Base-by-base conservation (phyloP, 1,140 invertebrate genomes). In the Zophobas atratus region DNA sequence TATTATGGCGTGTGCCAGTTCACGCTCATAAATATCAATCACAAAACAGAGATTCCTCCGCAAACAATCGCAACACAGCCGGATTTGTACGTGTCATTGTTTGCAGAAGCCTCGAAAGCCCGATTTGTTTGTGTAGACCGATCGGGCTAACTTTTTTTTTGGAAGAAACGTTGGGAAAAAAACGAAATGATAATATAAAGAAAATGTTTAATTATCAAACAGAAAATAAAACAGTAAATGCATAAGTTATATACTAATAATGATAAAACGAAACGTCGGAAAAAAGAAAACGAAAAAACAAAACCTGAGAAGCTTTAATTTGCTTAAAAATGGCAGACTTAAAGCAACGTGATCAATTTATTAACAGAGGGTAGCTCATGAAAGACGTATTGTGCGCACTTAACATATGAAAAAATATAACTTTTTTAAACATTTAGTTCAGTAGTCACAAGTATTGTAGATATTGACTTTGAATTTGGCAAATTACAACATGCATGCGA, bases 401-500 rank as follows among this genome's bases (percentile, higher is more conserved):
- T 72, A 81, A 83, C 81, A 79, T 72, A 77, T 80, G 81, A 83
- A 83, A 83, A 84, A 82, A 84, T 82, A 84, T 77, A 82, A 82
- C 46, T n/a, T 73, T 80, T 81, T 77, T 76, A 81, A 78, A 84
- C 80, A 82, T 67, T 67, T 80, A 80, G 76, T 79, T 81, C 79
- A 82, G 39, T 77, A 57, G 34, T 77, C 78, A 82, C 76, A 80
- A 76, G 76, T 84, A 83, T 84, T 82, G 82, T 86, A 86, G 83
- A 86, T 86, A 86, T 86, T 86, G 85, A 86, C 85, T 86, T 85
- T 81, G 78, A 85, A 85, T 86, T 86, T 86, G 84, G 85, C 85
- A 83, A 85, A 84, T 81, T 20, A 20, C 20, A 72, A 79, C 79
- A 78, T 79, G 77, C 80, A 78, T 80, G 78, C 80, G 81, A 77